Percentiles rank a stretch among this genome's conserved stretches.
phyloP scores from a whole-genome alignment of 2,113 vertebrate genomes.

The Suricata suricatta region DNA sequence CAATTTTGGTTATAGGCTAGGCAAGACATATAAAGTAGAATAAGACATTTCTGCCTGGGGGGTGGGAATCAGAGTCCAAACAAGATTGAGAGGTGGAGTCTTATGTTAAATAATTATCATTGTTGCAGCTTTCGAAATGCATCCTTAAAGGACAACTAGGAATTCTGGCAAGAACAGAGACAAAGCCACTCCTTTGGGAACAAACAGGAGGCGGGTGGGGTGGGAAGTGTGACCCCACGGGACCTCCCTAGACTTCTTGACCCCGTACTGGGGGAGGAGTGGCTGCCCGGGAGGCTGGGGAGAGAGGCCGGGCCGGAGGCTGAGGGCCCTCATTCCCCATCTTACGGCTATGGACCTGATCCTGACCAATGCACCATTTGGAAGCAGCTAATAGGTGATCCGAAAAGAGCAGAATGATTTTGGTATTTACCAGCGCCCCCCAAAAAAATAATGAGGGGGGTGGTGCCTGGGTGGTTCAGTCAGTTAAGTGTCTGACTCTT shows the following conservation, averaged over 20 bases:
- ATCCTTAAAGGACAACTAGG: not conserved
- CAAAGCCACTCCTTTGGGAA: not conserved
- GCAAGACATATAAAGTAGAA: not conserved
- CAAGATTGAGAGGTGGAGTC: not conserved
- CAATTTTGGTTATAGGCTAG: not conserved
- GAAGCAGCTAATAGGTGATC: not conserved
- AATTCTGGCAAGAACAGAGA: conserved; percentile 12
- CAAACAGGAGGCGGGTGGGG: not conserved
- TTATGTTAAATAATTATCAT: not conserved
- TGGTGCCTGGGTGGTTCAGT: too few species aligned
- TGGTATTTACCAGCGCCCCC: not conserved
- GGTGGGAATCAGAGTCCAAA: not conserved
- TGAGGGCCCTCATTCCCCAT: not conserved
- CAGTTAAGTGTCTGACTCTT: too few species aligned
- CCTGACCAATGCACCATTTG: not conserved
- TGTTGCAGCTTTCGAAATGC: not conserved
- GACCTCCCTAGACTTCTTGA: not conserved
- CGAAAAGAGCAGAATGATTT: not conserved
- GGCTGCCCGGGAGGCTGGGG: not conserved
- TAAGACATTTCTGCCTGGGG: not conserved
- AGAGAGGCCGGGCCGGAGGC: not conserved
- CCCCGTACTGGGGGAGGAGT: not conserved
- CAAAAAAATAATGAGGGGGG: not conserved
- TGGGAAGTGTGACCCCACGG: not conserved
- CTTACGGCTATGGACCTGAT: not conserved